Percentiles rank a stretch among this genome's conserved stretches.
Evolutionary conservation across 1,140 invertebrate species (phyloP).

Genomic region (Scaptodrosophila lebanonensis): DNA sequence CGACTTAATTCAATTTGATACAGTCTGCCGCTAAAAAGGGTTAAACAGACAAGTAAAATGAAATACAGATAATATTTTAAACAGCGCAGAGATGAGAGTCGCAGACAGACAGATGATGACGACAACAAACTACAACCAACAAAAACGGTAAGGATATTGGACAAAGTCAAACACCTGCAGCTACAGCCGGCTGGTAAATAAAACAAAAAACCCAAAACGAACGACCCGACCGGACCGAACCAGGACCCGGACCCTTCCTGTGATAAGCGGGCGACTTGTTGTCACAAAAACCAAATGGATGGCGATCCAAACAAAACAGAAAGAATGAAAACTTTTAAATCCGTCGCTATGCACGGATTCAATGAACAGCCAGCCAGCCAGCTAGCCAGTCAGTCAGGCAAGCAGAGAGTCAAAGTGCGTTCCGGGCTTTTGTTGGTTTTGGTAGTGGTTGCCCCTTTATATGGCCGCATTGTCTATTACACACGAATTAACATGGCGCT

Average conservation of each 20-base stretch:
- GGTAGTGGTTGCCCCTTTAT: slow-evolving; percentile 8
- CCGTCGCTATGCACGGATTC: neutral
- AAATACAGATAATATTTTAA: slow-evolving; percentile 52
- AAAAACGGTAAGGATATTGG: slow-evolving; percentile 13
- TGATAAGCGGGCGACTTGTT: slow-evolving; percentile 49
- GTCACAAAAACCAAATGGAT: slow-evolving; percentile 20
- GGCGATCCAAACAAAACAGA: slow-evolving; percentile 3
- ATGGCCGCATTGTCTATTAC: slow-evolving; percentile 63
- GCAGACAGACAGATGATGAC: slow-evolving; percentile 1
- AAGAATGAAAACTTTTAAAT: slow-evolving; percentile 2
- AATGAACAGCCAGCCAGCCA: too few relatives aligned
- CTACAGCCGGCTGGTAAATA: neutral
- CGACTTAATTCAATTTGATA: slow-evolving; percentile 56
- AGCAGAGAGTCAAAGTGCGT: too few relatives aligned
- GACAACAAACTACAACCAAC: neutral
- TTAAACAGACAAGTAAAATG: slow-evolving; percentile 30
- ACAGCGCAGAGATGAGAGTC: slow-evolving; percentile 17
- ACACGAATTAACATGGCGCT: slow-evolving; percentile 61
- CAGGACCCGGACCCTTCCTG: slow-evolving; percentile 31
- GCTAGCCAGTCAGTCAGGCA: too few relatives aligned
- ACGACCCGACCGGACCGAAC: neutral
- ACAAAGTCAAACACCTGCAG: slow-evolving; percentile 62
- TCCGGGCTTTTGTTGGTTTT: slow-evolving; percentile 16
- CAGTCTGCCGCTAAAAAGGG: slow-evolving; percentile 22
- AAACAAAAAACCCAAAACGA: slow-evolving; percentile 7